These are phyloP conservation scores for Rhegmatorhina hoffmannsi DNA, from an alignment of 2,113 vertebrate genomes.

Conservation along the genomic window DNA sequence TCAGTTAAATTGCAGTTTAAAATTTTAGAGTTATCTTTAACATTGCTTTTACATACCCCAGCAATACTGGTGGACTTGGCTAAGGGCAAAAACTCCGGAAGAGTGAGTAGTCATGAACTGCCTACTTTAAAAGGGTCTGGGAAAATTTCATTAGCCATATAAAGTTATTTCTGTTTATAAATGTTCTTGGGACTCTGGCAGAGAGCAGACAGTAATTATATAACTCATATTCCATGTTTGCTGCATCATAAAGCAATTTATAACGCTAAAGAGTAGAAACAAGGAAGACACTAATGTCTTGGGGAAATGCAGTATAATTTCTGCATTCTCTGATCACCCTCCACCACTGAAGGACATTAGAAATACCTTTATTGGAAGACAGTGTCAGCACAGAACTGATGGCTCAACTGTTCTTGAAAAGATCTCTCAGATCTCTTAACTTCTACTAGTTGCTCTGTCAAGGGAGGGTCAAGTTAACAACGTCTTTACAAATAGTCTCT, in stretches of 20 bases:
- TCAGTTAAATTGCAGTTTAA: background rate
- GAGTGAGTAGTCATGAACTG: background rate
- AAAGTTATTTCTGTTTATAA: slow-evolving; percentile 1
- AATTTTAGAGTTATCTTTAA: background rate
- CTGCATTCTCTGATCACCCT: background rate
- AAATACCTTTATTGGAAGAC: background rate
- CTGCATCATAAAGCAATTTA: slow-evolving; percentile 5
- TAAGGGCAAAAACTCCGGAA: background rate
- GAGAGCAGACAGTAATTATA: background rate
- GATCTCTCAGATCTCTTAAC: background rate
- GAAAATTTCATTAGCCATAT: background rate
- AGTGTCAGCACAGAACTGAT: background rate
- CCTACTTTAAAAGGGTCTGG: background rate
- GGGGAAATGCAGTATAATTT: background rate
- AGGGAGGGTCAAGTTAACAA: background rate
- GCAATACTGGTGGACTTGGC: background rate
- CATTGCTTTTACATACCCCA: background rate
- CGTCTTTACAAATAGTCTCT: background rate
- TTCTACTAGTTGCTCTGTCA: background rate
- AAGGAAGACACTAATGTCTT: background rate
- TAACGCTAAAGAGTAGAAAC: background rate
- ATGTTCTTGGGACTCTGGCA: background rate
- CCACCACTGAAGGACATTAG: background rate
- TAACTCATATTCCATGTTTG: background rate
- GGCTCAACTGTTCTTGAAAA: background rate